phyloP scores from a whole-genome alignment of 2,113 vertebrate genomes.

The Nipponia nippon region DNA sequence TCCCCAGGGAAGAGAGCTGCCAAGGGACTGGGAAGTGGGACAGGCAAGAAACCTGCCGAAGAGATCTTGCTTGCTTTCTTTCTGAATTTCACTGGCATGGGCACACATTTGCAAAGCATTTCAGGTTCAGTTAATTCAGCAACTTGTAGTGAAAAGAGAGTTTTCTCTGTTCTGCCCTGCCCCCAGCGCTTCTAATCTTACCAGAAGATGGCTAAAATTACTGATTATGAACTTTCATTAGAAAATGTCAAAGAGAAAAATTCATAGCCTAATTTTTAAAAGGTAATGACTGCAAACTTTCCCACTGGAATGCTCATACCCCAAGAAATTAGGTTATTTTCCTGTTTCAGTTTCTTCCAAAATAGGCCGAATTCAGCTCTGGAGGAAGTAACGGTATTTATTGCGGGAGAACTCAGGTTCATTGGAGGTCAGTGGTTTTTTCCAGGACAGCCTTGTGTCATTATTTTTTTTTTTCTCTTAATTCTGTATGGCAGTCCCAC shows the following conservation, averaged over 20 bases:
- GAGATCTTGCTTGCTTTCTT: not conserved
- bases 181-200: not conserved
- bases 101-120: not conserved
- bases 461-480: not conserved
- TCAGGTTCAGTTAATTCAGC: not conserved
- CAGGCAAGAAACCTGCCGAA: not conserved
- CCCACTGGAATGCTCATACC: not conserved
- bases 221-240: not conserved
- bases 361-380: not conserved
- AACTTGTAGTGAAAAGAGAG: not conserved
- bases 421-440: not conserved
- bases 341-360: not conserved
- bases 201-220: not conserved
- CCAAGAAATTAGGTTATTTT: conserved; percentile 31
- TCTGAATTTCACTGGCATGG: not conserved
- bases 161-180: not conserved
- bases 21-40: not conserved
- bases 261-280: conserved; percentile 20
- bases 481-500: not conserved
- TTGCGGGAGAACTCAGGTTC: not conserved
- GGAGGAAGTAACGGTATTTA: not conserved
- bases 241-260: conserved; percentile 22
- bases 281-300: conserved; percentile 2
- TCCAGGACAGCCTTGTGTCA: not conserved
- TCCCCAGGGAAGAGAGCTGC: not conserved